Evolutionary conservation across 2,888 invertebrate genomes (phyloP).

Genomic region (Incurvaria masculella): DNA sequence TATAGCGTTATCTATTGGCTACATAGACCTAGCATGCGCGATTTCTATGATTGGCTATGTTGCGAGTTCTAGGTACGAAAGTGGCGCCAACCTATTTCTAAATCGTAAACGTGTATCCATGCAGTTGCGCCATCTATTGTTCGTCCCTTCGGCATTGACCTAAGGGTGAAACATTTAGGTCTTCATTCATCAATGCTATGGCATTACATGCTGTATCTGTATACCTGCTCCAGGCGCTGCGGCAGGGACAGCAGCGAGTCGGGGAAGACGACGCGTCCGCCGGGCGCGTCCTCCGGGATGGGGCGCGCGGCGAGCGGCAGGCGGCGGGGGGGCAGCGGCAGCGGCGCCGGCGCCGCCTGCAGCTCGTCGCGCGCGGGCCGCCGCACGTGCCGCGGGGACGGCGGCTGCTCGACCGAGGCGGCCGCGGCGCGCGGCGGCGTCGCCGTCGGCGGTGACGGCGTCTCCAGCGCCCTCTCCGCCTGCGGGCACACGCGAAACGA

Average conservation of each 20-base stretch:
- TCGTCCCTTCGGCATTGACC: too few species aligned
- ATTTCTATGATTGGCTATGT: slow-evolving; percentile 12
- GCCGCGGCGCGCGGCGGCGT: background rate
- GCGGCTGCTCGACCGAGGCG: background rate
- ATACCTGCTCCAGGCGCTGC: slow-evolving; percentile 29
- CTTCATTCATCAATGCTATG: too few species aligned
- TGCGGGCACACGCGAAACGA: too few species aligned
- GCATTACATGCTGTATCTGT: too few species aligned
- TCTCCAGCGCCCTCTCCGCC: too few species aligned
- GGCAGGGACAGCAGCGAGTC: slow-evolving; percentile 32
- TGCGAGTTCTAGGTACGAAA: slow-evolving; percentile 33
- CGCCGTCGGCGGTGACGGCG: background rate
- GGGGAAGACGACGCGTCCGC: slow-evolving; percentile 40
- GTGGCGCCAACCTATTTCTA: too few species aligned
- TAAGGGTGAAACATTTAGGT: too few species aligned
- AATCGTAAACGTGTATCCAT: too few species aligned
- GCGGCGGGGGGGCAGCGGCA: slow-evolving; percentile 24
- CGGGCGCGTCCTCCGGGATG: background rate
- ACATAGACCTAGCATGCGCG: too few species aligned
- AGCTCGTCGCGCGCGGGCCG: slow-evolving; percentile 14
- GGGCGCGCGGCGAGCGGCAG: slow-evolving; percentile 21
- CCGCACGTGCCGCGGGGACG: slow-evolving; percentile 29
- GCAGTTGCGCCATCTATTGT: too few species aligned
- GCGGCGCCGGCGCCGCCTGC: background rate
- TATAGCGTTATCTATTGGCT: slow-evolving; percentile 1